These are phyloP conservation scores for Phrynosoma platyrhinos DNA, from an alignment of 2,113 vertebrate genomes.

Conservation along the genomic window DNA sequence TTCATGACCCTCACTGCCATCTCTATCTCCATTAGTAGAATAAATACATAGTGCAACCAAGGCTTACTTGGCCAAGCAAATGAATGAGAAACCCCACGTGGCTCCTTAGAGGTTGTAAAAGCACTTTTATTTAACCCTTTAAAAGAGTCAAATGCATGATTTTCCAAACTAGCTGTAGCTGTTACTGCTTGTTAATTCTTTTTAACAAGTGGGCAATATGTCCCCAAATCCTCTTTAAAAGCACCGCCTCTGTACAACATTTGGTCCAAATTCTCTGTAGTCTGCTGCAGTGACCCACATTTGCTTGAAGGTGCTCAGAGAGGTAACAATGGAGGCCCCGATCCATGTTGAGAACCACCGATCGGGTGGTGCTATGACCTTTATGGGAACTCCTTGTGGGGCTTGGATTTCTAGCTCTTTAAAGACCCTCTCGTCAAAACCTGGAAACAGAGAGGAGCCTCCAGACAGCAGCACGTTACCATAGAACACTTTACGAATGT, in stretches of 20 bases:
- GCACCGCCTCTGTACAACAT: slow-evolving; percentile 63
- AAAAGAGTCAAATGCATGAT: background rate
- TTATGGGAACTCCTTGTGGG: slow-evolving; percentile 55
- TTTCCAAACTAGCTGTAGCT: background rate
- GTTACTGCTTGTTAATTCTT: too few species aligned
- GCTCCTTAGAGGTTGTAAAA: background rate
- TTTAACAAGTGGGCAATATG: too few species aligned
- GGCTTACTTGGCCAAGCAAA: background rate
- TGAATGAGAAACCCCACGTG: background rate
- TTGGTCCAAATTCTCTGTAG: slow-evolving; percentile 65
- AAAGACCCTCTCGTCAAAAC: slow-evolving; percentile 65
- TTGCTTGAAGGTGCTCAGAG: slow-evolving; percentile 67
- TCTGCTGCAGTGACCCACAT: slow-evolving; percentile 67
- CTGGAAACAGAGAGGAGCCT: slow-evolving; percentile 65
- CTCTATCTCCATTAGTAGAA: too few species aligned
- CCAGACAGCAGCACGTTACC: slow-evolving; percentile 63
- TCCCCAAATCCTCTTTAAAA: slow-evolving; percentile 44
- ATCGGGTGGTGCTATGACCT: slow-evolving; percentile 62
- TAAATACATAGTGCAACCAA: background rate
- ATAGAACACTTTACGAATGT: slow-evolving; percentile 57
- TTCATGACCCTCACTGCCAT: too few species aligned
- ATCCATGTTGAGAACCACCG: slow-evolving; percentile 67
- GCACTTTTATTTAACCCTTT: background rate
- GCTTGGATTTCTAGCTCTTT: slow-evolving; percentile 56
- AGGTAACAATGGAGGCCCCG: slow-evolving; percentile 63